Evolutionary conservation across 2,113 vertebrate genomes (phyloP).

Genomic region (Thamnophis sirtalis): DNA sequence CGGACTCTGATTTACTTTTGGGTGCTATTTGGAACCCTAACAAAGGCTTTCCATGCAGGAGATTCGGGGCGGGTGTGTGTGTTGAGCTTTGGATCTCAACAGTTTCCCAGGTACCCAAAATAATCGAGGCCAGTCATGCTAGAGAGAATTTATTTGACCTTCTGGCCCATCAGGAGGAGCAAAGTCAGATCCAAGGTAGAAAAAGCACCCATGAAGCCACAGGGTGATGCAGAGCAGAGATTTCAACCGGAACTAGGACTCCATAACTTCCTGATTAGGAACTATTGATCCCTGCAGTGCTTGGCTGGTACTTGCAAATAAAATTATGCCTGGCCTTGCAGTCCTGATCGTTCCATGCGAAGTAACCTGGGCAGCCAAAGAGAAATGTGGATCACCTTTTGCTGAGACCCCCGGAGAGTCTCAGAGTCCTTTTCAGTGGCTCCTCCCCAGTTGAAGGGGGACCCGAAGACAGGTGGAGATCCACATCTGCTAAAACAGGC

Average conservation of each 20-base stretch:
- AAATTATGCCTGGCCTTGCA: rapidly evolving
- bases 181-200: neutral
- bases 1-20: no score
- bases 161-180: neutral
- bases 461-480: no score
- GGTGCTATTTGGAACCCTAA: no score
- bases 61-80: no score
- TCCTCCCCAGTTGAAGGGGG: no score
- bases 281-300: rapidly evolving
- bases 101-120: neutral
- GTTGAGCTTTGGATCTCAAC: neutral
- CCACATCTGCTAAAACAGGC: no score
- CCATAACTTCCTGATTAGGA: neutral
- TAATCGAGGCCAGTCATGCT: neutral
- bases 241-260: neutral
- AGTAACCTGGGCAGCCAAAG: neutral
- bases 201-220: neutral
- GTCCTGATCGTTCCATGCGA: rapidly evolving
- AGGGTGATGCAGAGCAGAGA: no score
- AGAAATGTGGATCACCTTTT: neutral
- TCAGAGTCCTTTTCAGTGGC: no score
- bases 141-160: neutral
- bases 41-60: no score
- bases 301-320: neutral
- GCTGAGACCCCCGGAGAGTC: no score